Percentiles rank a stretch among this genome's conserved stretches.
phyloP scores from a whole-genome alignment of 2,113 vertebrate genomes.

The Nannospalax galili region DNA sequence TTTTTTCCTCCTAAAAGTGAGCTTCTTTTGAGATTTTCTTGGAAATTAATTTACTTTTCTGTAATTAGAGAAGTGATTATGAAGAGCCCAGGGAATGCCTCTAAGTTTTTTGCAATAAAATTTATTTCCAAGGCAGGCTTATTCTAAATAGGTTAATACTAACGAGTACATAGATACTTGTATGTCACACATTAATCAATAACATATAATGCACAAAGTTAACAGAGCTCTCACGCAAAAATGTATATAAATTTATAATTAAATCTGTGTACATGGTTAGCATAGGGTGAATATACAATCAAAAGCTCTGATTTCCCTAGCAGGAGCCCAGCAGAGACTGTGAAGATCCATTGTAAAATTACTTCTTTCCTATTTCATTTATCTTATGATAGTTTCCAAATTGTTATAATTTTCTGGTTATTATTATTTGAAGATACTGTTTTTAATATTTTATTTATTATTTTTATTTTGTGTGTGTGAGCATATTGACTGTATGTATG shows the following conservation, averaged over 20 bases:
- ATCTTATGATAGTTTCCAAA: background rate
- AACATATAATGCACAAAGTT: background rate
- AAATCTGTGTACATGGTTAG: background rate
- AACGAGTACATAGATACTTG: background rate
- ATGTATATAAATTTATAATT: background rate
- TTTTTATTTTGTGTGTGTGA: no score
- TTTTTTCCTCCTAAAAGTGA: background rate
- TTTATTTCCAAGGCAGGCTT: background rate
- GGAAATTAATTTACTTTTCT: constrained; percentile 11
- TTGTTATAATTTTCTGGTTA: background rate
- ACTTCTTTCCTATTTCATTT: background rate
- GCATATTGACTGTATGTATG: no score
- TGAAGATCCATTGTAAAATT: background rate
- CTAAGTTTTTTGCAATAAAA: background rate
- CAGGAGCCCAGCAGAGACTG: background rate
- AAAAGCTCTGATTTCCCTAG: background rate
- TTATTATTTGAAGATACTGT: background rate
- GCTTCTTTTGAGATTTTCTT: background rate
- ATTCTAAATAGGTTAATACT: background rate
- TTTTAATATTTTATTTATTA: no score
- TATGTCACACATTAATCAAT: background rate
- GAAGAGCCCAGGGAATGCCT: background rate
- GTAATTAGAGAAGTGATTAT: constrained; percentile 1
- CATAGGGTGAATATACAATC: background rate
- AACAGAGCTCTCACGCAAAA: background rate